Percentiles rank a stretch among this genome's conserved stretches.
phyloP scores from a whole-genome alignment of 2,888 invertebrate species.

The Apotomis betuletana region DNA sequence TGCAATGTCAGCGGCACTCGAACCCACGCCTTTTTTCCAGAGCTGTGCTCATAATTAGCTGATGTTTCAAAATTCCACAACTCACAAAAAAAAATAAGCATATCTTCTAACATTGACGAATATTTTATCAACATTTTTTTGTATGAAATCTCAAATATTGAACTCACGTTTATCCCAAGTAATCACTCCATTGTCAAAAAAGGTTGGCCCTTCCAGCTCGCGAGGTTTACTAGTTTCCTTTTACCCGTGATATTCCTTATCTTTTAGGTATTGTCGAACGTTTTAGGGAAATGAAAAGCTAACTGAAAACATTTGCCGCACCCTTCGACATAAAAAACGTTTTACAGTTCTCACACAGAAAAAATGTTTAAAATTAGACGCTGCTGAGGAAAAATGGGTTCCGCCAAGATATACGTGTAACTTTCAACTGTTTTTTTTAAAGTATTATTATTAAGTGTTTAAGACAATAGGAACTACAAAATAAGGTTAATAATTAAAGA shows the following conservation, averaged over 20 bases:
- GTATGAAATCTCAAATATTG: conserved; percentile 7
- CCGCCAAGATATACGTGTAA: neutral
- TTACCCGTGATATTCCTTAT: conserved; percentile 38
- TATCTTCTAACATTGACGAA: no score
- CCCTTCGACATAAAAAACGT: conserved; percentile 38
- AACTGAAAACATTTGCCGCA: conserved; percentile 38
- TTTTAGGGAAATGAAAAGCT: conserved; percentile 40
- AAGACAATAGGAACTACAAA: no score
- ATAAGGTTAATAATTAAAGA: no score
- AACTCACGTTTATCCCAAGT: conserved; percentile 15
- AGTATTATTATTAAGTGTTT: no score
- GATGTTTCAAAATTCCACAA: no score
- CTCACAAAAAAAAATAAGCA: no score
- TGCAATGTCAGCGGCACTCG: no score
- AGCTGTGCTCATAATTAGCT: no score
- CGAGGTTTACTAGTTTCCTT: conserved; percentile 35
- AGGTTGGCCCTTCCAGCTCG: conserved; percentile 33
- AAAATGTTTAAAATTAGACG: conserved; percentile 19
- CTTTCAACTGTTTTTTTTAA: no score
- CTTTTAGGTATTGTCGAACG: conserved; percentile 39
- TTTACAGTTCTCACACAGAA: conserved; percentile 34
- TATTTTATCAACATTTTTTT: neutral
- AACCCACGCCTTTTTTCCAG: no score
- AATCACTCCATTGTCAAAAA: conserved; percentile 37
- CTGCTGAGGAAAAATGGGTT: neutral